Base-by-base conservation (phyloP, 2,888 invertebrate species). In the Eledona agricola region DNA sequence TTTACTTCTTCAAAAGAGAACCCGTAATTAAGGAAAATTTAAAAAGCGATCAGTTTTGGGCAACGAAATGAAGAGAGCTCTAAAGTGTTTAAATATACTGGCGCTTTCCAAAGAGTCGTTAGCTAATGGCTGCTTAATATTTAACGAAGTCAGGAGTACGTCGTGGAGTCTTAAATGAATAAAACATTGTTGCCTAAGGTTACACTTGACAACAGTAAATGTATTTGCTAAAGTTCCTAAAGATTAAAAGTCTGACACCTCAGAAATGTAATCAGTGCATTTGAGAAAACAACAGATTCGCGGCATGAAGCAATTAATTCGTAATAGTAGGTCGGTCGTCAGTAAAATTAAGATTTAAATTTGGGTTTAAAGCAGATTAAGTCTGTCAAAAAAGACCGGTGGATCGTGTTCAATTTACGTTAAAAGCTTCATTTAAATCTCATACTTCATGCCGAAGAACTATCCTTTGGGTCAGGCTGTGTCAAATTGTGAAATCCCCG, bases 81-180 rank as follows among this genome's bases (percentile, higher is more conserved):
- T n/a, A 38, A 49, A 51, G 42, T 51, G 38, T 52, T 52, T 52
- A 52, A 53, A 53, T 53, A 40, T 47, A 46, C 43, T 32, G 43
- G 26, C 31, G 40, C 34, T 31, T 40, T 20, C 46, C 32, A 25
- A 25, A 50, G 38, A 49, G 54, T 55, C 54, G 54, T 55, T 55
- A 55, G 54, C 54, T 55, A 55, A 55, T 55, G 54, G 54, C 54
- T 55, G 54, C 50, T 55, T 55, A 55, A 55, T 55, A 55, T 55
- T 55, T 55, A 55, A 55, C 50, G 54, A 50, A 55, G 54, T 37
- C 50, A 50, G 38, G 50, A 55, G 50, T 55, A 38, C 54, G 50
- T 55, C 47, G 45, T 50, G 54, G 38, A 37, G 50, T 50, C 54
- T 32, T 47, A 50, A 55, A 55, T 55, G 54, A 55, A 55, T 55